A percentile compares a stretch with the other conserved stretches of the same genome.
Conservation (phyloP, 2,888 invertebrate species). For the Metalampra italica region DNA sequence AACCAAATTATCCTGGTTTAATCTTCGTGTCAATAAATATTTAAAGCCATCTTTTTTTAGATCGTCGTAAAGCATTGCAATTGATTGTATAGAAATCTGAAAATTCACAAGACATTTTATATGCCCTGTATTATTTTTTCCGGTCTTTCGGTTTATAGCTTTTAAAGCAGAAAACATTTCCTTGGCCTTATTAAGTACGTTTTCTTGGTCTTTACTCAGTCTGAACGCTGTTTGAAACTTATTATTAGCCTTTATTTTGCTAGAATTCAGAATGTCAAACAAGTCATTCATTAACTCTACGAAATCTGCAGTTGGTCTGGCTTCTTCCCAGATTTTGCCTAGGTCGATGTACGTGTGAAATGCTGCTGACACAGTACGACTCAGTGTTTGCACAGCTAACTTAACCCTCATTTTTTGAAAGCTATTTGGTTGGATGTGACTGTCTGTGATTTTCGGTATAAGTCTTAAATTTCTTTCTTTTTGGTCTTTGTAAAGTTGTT, state of each 20-base stretch:
- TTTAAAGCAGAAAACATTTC: conserved; percentile 7
- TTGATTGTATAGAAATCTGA: conserved; percentile 12
- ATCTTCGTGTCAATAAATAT: conserved; percentile 8
- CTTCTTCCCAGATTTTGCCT: conserved; percentile 9
- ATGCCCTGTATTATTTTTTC: conserved; percentile 6
- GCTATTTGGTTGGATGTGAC: conserved; percentile 21
- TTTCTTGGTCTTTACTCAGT: conserved; percentile 5
- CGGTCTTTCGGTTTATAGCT: conserved; percentile 5
- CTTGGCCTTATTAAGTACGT: conserved; percentile 4
- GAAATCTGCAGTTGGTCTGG: conserved; percentile 13
- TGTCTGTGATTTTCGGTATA: conserved; percentile 21
- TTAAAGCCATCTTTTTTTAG: conserved; percentile 8
- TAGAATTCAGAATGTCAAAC: conserved; percentile 15
- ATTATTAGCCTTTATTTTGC: conserved; percentile 6
- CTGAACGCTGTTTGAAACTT: conserved; percentile 11
- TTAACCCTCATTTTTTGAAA: conserved; percentile 8
- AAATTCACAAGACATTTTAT: conserved; percentile 11
- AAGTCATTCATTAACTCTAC: conserved; percentile 10
- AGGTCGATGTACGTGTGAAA: conserved; percentile 9
- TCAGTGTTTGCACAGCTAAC: conserved; percentile 8
- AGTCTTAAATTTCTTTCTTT: conserved; percentile 12
- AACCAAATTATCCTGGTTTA: conserved; percentile 10
- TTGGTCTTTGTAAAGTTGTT: conserved; percentile 15
- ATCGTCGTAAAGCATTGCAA: conserved; percentile 10
- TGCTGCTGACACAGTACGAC: conserved; percentile 10